phyloP scores from a whole-genome alignment of 2,113 vertebrate species.

The Lates calcarifer region DNA sequence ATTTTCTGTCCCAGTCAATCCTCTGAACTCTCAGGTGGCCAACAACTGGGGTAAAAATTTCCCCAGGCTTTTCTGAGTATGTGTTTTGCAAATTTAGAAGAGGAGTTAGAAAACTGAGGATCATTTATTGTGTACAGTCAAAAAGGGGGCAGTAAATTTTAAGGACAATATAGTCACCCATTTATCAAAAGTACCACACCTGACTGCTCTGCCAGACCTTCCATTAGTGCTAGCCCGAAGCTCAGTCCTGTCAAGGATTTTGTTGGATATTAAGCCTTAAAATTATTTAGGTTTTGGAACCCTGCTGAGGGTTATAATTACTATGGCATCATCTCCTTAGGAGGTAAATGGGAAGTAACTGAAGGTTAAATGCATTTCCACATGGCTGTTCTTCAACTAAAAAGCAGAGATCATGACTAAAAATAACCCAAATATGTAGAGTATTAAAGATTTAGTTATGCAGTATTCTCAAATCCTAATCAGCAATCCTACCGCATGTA shows the following conservation, averaged over 20 bases:
- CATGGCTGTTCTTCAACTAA: constrained; percentile 51
- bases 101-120: constrained; percentile 31
- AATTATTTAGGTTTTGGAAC: constrained; percentile 58
- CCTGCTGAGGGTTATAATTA: constrained; percentile 76
- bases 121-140: constrained; percentile 71
- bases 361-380: constrained; percentile 75
- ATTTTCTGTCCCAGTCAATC: constrained; percentile 54
- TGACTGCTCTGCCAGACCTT: constrained; percentile 60
- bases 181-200: constrained; percentile 69
- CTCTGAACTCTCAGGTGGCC: constrained; percentile 53
- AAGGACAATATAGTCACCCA: constrained; percentile 59
- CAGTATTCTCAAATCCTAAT: constrained; percentile 35
- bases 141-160: constrained; percentile 64
- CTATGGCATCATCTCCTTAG: constrained; percentile 63
- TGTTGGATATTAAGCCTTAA: constrained; percentile 59
- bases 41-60: constrained; percentile 48
- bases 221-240: constrained; percentile 66
- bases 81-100: constrained; percentile 65
- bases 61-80: constrained; percentile 42
- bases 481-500: background rate
- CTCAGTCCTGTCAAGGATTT: constrained; percentile 51
- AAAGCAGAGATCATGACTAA: constrained; percentile 36
- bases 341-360: constrained; percentile 66
- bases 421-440: constrained; percentile 40
- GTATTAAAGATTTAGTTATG: constrained; percentile 50